Base-by-base conservation (phyloP, 2,888 invertebrate species). In the Dicranocentrus wangi region DNA sequence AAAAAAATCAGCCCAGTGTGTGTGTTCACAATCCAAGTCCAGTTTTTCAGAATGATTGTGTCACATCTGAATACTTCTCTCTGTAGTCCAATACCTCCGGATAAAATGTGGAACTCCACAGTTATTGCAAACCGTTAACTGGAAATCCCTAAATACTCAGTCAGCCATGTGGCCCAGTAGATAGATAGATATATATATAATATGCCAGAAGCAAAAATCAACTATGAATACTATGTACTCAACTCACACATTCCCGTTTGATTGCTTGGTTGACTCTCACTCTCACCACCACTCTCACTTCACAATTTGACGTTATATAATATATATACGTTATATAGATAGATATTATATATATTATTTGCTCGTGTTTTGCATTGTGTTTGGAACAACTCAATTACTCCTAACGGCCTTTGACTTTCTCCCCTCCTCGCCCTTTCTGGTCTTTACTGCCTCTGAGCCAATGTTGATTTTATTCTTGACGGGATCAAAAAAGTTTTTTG, bases 311-410 rank as follows among this genome's bases (percentile, higher is more conserved):
- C 17, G 17, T 15, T 7, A 28, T 51, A 51, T 68, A 39, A n/a
- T 13, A 39, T 39, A 13, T 17, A 17, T 28, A 28, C 17, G n/a
- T 19, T 27, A 27, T 10, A 15, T 1, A 28, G 61, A 51, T 61
- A 58, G 58, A 72, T 61, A 47, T 72, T 27, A 72, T 72, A 23
- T 27, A 61, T 72, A 32, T 42, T n/a, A 10, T 47, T 42, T 5
- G 28, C 21, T 53, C 17, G 21, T 63, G 63, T 63, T 63, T 63
- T 63, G 63, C 63, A 63, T 63, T 63, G 63, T 63, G 25, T 73
- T 65, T 23, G 25, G 66, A 75, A 58, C 75, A 66, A 68, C 75
- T 75, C 75, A 75, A 75, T 75, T 75, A 75, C 75, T 58, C 43
- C 66, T 75, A 75, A 75, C 58, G 28, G 75, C 42, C 58, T 42